Evolutionary conservation across 2,888 invertebrate genomes (phyloP).

Genomic region (Danaus chrysippus): DNA sequence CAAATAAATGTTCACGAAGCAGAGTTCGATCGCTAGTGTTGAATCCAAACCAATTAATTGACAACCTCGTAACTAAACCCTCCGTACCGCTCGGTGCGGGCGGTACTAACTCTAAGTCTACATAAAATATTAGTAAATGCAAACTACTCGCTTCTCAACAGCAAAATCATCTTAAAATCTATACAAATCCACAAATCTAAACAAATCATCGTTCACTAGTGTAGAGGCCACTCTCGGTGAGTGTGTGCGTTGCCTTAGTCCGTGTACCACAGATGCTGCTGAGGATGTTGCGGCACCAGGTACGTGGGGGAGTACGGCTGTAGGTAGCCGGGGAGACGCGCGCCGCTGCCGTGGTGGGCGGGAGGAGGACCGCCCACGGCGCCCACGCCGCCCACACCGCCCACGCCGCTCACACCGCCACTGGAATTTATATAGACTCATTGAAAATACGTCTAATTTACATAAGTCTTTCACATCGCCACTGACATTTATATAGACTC

Average conservation of each 20-base stretch:
- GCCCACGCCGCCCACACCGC: constrained; percentile 74
- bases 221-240: constrained; percentile 30
- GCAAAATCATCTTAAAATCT: constrained; percentile 58
- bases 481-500: constrained; percentile 33
- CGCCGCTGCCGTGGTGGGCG: constrained; percentile 89
- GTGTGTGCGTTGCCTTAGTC: constrained; percentile 32
- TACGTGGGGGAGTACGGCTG: constrained; percentile 74
- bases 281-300: constrained; percentile 57
- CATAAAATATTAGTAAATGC: constrained; percentile 78
- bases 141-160: constrained; percentile 61
- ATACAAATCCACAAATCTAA: constrained; percentile 19
- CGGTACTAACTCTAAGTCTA: constrained; percentile 72
- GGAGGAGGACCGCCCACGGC: constrained; percentile 89
- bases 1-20: constrained; percentile 51
- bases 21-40: constrained; percentile 35
- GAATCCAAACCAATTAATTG: constrained; percentile 51
- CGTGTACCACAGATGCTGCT: constrained; percentile 37
- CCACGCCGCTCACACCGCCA: constrained; percentile 46
- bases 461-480: not conserved
- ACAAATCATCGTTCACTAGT: constrained; percentile 17
- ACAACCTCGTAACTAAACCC: constrained; percentile 53
- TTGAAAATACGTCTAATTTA: not conserved
- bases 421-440: constrained; percentile 33
- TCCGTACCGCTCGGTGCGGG: constrained; percentile 28
- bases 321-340: constrained; percentile 70